Evolutionary conservation across 2,797 vertebrate species (phyloP), one percentile per base, ranked within the genome.

Genomic region (Alectoris magna): DNA sequence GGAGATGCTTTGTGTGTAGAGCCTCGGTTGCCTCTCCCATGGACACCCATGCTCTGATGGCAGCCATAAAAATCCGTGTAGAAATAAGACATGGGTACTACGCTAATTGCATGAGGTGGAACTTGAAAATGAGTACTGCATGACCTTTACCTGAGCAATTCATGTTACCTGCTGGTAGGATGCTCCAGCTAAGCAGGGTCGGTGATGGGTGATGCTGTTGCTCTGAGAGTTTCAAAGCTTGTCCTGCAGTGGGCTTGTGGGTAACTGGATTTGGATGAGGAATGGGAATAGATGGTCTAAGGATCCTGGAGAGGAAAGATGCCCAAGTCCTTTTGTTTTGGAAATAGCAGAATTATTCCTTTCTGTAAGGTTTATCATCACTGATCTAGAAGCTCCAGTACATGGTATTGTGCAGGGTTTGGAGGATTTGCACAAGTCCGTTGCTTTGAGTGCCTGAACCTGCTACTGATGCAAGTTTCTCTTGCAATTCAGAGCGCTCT

Each of bases 401-500:
- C 48, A 12, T 22, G 43, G n/a, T 17, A 31, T n/a, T 0, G 0
- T 26, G 43, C n/a, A 59, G 14, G 68, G 36, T 17, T 58, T 70
- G 26, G 7, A 53, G 10, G 27, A 21, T 53, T 63, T 41, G 27
- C 17, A 2, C 7, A 27, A 26, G 34, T 5, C 29, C 0, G 0
- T 24, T 39, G 55, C 66, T 68, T 60, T 6, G 7, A 60, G 51
- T 16, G 8, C 39, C 31, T 55, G 31, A 31, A 11, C 21, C 29
- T 39, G 19, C 27, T 64, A 7, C 26, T 9, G 1, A 1, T 53
- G 8, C 1, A 1, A 4, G 6, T 3, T 73, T 11, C 16, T 43
- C 27, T 43, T 34, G 31, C 44, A 56, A 13, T 11, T 27, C 10
- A 9, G 6, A 68, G 22, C 14, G 3, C 23, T 39, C 11, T 75